A percentile compares a stretch with the other conserved stretches of the same genome.
These are phyloP conservation scores for Pseudotriccus pelzelni DNA, from an alignment of 2,797 vertebrate species.

Conservation along the genomic window DNA sequence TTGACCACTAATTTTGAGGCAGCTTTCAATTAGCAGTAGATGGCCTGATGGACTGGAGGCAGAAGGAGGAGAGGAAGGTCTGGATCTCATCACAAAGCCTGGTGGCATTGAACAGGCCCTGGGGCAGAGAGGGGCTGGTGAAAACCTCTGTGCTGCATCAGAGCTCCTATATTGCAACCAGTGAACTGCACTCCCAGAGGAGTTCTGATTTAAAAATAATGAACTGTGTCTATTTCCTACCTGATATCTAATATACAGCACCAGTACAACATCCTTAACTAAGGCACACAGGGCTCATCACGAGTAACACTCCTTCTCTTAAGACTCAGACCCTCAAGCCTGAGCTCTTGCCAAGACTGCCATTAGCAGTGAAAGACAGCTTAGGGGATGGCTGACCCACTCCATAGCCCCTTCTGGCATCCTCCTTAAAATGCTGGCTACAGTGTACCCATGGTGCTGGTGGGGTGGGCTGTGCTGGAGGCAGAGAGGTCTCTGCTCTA, in stretches of 20 bases:
- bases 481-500: not conserved
- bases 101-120: not conserved
- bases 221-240: not conserved
- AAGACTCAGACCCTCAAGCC: not conserved
- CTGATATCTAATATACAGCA: not conserved
- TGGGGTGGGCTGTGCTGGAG: not conserved
- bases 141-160: not conserved
- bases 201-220: not conserved
- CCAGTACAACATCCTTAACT: not conserved
- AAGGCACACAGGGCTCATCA: accelerated
- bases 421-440: not conserved
- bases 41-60: not conserved
- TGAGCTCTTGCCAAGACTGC: not conserved
- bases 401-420: not conserved
- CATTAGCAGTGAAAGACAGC: not conserved
- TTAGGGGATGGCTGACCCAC: not conserved
- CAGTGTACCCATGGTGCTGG: accelerated
- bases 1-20: not conserved
- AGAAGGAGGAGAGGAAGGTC: not conserved
- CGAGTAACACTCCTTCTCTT: not conserved
- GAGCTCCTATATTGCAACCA: accelerated
- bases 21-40: not conserved
- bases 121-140: not conserved
- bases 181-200: not conserved
- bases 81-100: accelerated